Base-by-base conservation (phyloP, 2,888 invertebrate genomes). In the Glaucopsyche alexis region DNA sequence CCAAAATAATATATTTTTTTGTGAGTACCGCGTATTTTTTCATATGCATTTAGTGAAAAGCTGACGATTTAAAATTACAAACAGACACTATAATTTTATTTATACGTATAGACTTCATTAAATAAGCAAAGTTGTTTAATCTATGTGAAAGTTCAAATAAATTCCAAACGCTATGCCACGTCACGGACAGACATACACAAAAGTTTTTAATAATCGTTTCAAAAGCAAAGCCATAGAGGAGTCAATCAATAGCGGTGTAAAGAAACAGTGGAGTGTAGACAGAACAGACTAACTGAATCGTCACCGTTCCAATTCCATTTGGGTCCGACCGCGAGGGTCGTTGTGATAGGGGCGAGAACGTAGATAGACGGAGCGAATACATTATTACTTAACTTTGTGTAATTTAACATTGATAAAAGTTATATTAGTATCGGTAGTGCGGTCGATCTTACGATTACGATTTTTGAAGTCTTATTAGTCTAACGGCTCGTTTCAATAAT, bases 301-400 rank as follows among this genome's bases (percentile, higher is more conserved):
- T 89, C 86, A 88, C 88, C 81, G 88, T 85, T 91, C 87, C 90
- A 90, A 91, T 91, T 90, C 85, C 86, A 89, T 91, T 90, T 88
- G 82, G 84, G 78, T 80, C 78, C 81, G 66, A 72, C 72, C 67
- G 67, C 67, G 72, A 75, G 79, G 77, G 75, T 76, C 75, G 81
- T 81, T 79, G 80, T 77, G 72, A 65, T 81, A 80, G 77, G 60
- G 78, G 14, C 8, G 47, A 0, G 77, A 8, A 4, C 50, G 74
- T 75, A 19, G 13, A 72, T 42, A 11, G 79, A 80, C 74, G 78
- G 38, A 82, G 81, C 79, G 82, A 50, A 8, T 42, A 70, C n/a
- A 52, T 66, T 47, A 38, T 40, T 55, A 16, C 4, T 29, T 29
- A 3, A 29, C 29, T 29, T 29, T 4, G 29, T 1, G 2, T 29